Base-by-base conservation (phyloP, 2,888 invertebrate genomes). In the Entomobrya multifasciata region DNA sequence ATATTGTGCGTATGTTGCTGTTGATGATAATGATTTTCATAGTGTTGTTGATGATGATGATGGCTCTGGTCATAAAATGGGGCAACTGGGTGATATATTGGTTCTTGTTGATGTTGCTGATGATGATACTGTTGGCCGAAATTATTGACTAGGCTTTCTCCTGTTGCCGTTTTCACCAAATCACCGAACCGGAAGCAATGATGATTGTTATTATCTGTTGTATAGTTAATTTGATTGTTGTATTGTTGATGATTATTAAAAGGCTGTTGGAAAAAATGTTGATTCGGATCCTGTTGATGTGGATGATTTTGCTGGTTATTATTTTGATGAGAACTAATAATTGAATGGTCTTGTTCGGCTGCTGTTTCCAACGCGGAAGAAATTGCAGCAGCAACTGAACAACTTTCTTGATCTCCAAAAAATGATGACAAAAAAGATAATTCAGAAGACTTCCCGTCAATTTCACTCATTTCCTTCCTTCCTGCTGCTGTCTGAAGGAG, bases 391-490 rank as follows among this genome's bases (percentile, higher is more conserved):
- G 77, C 84, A 44, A 76, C 83, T 11, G 83, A 60, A 41, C 55
- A 55, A 20, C 30, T 36, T 11, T 76, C 36, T 1, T 76, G 36
- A 36, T 36, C 36, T 36, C 5, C 76, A 20, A 17, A 57, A 57
- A 36, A 52, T 76, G 52, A 52, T 52, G 76, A 76, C 22, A 47
- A 52, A 36, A 57, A 30, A 55, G 57, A 36, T 36, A 57, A 47
- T 62, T 25, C 20, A 62, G 20, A 36, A 8, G 72, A 47, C 10
- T 72, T 76, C 83, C 41, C 41, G n/a, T 65, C 76, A 36, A 84
- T 60, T 77, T 84, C 77, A 84, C 84, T 84, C 84, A 84, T 84
- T 77, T 77, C 84, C 65, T 67, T 67, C 65, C 44, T 36, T 36
- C 36, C 36, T 4, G 36, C 8, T 8, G 36, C 20, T 22, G 17